These are phyloP conservation scores for Eilema griseolum DNA, from an alignment of 2,888 invertebrate genomes.

Conservation along the genomic window DNA sequence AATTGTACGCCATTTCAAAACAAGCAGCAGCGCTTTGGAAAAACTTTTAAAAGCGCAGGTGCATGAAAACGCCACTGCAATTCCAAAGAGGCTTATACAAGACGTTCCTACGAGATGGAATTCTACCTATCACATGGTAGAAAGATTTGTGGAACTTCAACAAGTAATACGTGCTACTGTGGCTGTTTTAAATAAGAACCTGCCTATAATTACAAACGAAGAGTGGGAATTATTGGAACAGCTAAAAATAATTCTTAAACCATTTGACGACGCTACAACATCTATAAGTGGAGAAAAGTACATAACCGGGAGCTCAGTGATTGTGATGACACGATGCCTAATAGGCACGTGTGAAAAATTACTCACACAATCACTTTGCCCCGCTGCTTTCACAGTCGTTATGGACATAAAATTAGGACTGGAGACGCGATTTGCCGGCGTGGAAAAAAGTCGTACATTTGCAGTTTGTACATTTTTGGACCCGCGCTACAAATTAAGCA, in stretches of 20 bases:
- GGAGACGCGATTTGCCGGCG: conserved; percentile 8
- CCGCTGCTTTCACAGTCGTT: not conserved
- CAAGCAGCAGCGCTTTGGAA: not conserved
- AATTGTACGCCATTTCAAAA: conserved; percentile 15
- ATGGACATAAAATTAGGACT: conserved; percentile 22
- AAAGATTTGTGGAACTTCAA: conserved; percentile 9
- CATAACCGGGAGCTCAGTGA: conserved; percentile 40
- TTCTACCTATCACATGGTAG: not conserved
- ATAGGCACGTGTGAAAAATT: conserved; percentile 14
- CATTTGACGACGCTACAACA: conserved; percentile 22
- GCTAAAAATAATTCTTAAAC: not conserved
- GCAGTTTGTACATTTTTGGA: conserved; percentile 25
- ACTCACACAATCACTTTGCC: not conserved
- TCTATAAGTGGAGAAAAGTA: conserved; percentile 46
- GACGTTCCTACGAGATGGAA: too few relatives aligned
- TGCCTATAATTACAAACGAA: too few relatives aligned
- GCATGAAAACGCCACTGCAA: too few relatives aligned
- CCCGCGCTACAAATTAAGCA: conserved; percentile 20
- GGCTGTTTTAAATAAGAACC: too few relatives aligned
- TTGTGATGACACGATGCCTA: conserved; percentile 31
- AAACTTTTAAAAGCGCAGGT: too few relatives aligned
- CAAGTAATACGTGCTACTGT: not conserved
- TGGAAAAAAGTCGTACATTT: conserved; percentile 27
- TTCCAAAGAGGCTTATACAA: too few relatives aligned
- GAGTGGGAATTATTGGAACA: too few relatives aligned